Percentiles rank a stretch among this genome's conserved stretches.
Conservation (phyloP, 2,888 invertebrate genomes). For the Eupithecia subfuscata region DNA sequence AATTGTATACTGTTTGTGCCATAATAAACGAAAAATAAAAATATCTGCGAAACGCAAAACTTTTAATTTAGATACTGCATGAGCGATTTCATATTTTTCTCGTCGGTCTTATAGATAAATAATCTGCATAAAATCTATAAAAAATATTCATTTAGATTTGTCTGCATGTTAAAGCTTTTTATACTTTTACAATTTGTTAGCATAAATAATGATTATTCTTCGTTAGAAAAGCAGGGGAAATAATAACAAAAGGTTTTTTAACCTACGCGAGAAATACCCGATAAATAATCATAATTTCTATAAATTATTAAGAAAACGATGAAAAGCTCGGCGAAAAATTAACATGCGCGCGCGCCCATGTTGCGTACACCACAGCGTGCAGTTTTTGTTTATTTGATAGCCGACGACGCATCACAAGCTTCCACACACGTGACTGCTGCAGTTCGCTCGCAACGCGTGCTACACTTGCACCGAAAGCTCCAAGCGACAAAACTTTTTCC, state of each 20-base stretch:
- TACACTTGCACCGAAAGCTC: constrained; percentile 57
- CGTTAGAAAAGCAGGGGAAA: too few relatives aligned
- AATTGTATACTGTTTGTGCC: too few relatives aligned
- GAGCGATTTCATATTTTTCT: neutral
- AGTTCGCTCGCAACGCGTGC: constrained; percentile 75
- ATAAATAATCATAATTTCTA: too few relatives aligned
- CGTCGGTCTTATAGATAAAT: neutral
- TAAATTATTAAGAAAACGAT: constrained; percentile 2
- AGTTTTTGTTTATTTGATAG: constrained; percentile 82
- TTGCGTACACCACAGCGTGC: constrained; percentile 61
- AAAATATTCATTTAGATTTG: neutral
- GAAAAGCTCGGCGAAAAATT: constrained; percentile 48
- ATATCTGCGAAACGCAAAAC: too few relatives aligned
- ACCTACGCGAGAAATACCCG: too few relatives aligned
- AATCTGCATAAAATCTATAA: neutral
- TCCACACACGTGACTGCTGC: constrained; percentile 69
- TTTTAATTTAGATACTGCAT: neutral
- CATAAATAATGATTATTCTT: too few relatives aligned
- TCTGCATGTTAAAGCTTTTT: neutral
- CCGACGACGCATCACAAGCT: constrained; percentile 74
- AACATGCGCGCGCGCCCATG: constrained; percentile 62
- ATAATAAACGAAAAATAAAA: too few relatives aligned
- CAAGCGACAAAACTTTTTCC: constrained; percentile 45
- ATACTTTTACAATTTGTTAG: too few relatives aligned
- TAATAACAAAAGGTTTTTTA: too few relatives aligned